phyloP scores from a whole-genome alignment of 2,888 invertebrate genomes.

The Athalia circularis region DNA sequence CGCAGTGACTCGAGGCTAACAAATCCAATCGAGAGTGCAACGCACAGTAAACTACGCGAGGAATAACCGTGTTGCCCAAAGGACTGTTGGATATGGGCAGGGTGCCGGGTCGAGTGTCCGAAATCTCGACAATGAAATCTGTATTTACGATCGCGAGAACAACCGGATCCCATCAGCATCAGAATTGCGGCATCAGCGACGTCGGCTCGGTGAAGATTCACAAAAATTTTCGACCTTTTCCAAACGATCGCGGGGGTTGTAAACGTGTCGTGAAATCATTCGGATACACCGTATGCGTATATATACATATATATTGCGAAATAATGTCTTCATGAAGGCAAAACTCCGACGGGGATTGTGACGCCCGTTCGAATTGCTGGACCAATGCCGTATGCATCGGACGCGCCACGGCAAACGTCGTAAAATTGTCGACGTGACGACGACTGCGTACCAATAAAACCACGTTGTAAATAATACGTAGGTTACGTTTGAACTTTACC shows the following conservation, averaged over 20 bases:
- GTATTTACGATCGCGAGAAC: slow-evolving; percentile 40
- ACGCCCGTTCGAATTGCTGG: not conserved
- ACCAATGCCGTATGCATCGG: not conserved
- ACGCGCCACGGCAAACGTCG: slow-evolving; percentile 11
- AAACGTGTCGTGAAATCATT: slow-evolving; percentile 44
- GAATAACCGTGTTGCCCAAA: not conserved
- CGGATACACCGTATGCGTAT: not conserved
- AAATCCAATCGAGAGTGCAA: slow-evolving; percentile 50
- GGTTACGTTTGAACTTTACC: slow-evolving; percentile 36
- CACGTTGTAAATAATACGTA: slow-evolving; percentile 40
- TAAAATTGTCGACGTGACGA: slow-evolving; percentile 43
- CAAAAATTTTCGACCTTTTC: slow-evolving; percentile 27
- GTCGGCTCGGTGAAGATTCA: slow-evolving; percentile 1
- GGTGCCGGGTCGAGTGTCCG: slow-evolving; percentile 1
- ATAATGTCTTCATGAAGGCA: slow-evolving; percentile 44
- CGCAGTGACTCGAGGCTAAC: slow-evolving; percentile 48
- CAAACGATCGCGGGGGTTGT: not conserved
- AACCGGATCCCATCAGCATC: no score
- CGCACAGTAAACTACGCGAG: slow-evolving; percentile 3
- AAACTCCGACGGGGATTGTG: not conserved
- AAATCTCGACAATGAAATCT: slow-evolving; percentile 44
- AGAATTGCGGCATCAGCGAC: not conserved
- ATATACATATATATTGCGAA: slow-evolving; percentile 30
- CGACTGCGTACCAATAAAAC: slow-evolving; percentile 36
- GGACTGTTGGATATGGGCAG: not conserved